A percentile compares a stretch with the other conserved stretches of the same genome.
These are phyloP conservation scores for Xestia sexstrigata DNA, from an alignment of 2,888 invertebrate species.

Conservation along the genomic window DNA sequence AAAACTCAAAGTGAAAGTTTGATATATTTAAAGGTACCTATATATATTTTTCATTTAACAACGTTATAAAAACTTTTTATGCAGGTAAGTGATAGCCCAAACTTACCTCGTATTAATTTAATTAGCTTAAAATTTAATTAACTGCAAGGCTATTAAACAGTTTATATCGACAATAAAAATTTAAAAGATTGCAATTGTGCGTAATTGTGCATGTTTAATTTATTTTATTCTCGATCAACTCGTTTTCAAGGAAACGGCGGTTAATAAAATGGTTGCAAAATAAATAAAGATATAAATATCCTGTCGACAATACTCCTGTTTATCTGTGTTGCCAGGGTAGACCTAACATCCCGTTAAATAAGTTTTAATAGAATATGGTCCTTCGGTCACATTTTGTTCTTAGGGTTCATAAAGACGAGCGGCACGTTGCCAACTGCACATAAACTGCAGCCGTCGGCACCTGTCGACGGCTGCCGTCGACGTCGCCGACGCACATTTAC, in stretches of 20 bases:
- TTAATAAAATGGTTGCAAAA: constrained; percentile 29
- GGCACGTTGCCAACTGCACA: too few relatives aligned
- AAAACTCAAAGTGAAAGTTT: not conserved
- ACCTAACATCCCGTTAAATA: too few relatives aligned
- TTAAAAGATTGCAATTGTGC: constrained; percentile 21
- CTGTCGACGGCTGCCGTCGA: too few relatives aligned
- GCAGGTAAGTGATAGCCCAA: not conserved
- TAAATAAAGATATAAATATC: constrained; percentile 50
- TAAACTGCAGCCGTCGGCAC: too few relatives aligned
- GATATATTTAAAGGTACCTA: too few relatives aligned
- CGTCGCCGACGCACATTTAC: too few relatives aligned
- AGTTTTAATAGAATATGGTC: too few relatives aligned
- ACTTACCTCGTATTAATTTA: constrained; percentile 5
- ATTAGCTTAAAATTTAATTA: constrained; percentile 14
- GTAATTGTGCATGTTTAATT: constrained; percentile 31
- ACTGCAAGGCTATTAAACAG: not conserved
- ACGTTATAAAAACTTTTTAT: not conserved
- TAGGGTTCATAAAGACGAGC: too few relatives aligned
- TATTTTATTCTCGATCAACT: constrained; percentile 32
- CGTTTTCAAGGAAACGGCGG: constrained; percentile 56
- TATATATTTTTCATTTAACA: not conserved
- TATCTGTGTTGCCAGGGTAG: constrained; percentile 22
- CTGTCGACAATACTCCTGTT: constrained; percentile 14
- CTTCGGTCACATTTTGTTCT: too few relatives aligned
- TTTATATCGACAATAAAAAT: constrained; percentile 33